Evolutionary conservation across 1,140 invertebrate genomes (phyloP).

Genomic region (Drosophila sp.): DNA sequence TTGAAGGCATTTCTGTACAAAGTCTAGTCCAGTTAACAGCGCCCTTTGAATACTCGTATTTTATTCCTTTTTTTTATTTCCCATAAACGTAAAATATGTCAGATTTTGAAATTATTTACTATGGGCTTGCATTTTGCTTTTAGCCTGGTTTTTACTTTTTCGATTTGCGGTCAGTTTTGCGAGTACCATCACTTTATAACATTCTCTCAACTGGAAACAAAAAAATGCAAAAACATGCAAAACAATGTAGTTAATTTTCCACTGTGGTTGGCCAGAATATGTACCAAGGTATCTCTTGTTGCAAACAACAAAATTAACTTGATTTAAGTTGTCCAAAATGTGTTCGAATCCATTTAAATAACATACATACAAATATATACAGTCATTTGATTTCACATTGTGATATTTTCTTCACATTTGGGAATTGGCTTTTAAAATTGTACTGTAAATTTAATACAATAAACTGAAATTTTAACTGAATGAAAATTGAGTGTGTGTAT

Average conservation of each 20-base stretch:
- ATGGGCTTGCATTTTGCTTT: constrained; percentile 1
- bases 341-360: background rate
- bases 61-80: background rate
- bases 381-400: no score
- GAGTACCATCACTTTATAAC: constrained; percentile 39
- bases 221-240: constrained; percentile 29
- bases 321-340: constrained; percentile 19
- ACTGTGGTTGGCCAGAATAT: constrained; percentile 35
- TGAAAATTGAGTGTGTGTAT: no score
- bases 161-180: constrained; percentile 59
- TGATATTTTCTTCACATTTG: no score
- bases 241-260: constrained; percentile 47
- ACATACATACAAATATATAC: no score
- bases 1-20: background rate
- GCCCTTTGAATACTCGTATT: background rate
- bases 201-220: constrained; percentile 44
- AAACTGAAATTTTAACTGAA: no score
- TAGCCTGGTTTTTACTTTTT: constrained; percentile 18
- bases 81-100: background rate
- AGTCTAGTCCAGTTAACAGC: background rate
- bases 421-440: no score
- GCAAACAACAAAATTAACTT: constrained; percentile 46
- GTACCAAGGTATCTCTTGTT: constrained; percentile 6
- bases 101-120: background rate
- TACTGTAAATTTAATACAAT: no score